Base-by-base conservation (phyloP, 2,797 vertebrate species). In the Lagocephalus sceleratus region DNA sequence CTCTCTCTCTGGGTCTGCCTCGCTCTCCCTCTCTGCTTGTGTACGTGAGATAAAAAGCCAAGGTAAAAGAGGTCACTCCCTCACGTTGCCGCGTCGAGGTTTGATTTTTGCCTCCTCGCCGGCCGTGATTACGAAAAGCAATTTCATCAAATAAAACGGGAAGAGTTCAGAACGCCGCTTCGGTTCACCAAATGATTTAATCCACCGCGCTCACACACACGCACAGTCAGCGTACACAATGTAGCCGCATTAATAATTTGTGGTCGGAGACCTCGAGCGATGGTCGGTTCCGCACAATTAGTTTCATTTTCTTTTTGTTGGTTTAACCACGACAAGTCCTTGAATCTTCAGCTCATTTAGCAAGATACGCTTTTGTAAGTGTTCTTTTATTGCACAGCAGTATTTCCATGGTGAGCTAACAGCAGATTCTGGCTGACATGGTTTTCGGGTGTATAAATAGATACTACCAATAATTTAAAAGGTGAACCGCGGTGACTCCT, bases 101-200 rank as follows among this genome's bases (percentile, higher is more conserved):
- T 67, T 54, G 66, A 71, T 81, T 67, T 35, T 7, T 66, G 70
- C 79, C 57, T 42, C 63, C 65, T 77, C 56, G 25, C 60, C 21
- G 23, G 11, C 53, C 42, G n/a, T 51, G 49, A 70, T 78, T 75
- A 75, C 63, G 16, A 83, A 82, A 84, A 70, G 57, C 61, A 64
- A 53, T 79, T 73, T 79, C 61, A 77, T 83, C 54, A 58, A 67
- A 74, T 71, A 47, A 68, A 69, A 63, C 48, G 47, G 50, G 49
- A 58, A 40, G 58, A 53, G 43, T 51, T 70, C 50, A 23, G 65
- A 70, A 72, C 44, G 43, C 67, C 68, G 71, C 55, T 68, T 76
- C 73, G 58, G 77, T 59, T 79, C 59, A 46, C 60, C 45, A 49
- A 78, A 72, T 76, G 48, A 62, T 75, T 74, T 68, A 71, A 79